Evolutionary conservation across 2,113 vertebrate species (phyloP).

Genomic region (Shinisaurus crocodilurus): DNA sequence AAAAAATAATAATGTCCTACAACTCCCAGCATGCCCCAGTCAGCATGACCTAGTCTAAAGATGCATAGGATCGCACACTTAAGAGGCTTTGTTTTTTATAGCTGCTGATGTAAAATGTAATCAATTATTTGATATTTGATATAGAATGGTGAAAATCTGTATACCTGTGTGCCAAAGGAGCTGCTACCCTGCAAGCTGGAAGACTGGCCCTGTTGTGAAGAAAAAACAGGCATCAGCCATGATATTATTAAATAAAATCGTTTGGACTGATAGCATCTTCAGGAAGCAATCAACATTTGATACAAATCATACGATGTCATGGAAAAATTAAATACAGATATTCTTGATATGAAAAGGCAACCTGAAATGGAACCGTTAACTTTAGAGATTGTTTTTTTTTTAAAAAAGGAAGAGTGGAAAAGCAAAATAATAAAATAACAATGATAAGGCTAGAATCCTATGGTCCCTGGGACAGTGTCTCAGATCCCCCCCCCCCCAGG

Average conservation of each 20-base stretch:
- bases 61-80: too few species aligned
- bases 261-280: background rate
- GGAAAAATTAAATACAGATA: background rate
- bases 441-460: background rate
- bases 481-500: too few species aligned
- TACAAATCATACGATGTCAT: background rate
- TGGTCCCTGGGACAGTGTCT: too few species aligned
- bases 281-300: background rate
- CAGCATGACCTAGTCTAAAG: too few species aligned
- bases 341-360: background rate
- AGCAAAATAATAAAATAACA: background rate
- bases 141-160: background rate
- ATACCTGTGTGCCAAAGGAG: constrained; percentile 6
- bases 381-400: background rate
- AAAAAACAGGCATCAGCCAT: background rate
- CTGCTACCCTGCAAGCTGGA: background rate
- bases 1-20: too few species aligned
- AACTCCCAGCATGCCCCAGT: too few species aligned
- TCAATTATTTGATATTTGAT: background rate
- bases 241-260: background rate
- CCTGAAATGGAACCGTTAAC: background rate
- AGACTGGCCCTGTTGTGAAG: background rate
- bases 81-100: too few species aligned
- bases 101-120: background rate
- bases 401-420: background rate